Evolutionary conservation across 2,797 vertebrate genomes (phyloP).

Genomic region (Enteromius treurensis): DNA sequence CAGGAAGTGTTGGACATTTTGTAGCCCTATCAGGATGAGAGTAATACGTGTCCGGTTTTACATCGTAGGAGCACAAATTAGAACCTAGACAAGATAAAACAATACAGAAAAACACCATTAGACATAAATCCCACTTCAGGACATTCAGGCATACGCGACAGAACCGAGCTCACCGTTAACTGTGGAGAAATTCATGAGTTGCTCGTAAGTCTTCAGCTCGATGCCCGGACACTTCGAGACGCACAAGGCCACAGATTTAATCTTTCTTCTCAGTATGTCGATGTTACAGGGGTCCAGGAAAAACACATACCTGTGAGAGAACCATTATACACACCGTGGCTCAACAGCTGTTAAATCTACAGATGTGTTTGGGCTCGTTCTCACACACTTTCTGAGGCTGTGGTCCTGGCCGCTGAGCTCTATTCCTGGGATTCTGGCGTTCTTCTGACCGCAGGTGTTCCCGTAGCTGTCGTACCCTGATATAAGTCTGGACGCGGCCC

Average conservation of each 20-base stretch:
- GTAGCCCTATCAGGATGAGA: conserved; percentile 69
- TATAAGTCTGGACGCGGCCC: conserved; percentile 89
- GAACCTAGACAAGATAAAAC: conserved; percentile 78
- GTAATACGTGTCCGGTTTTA: conserved; percentile 81
- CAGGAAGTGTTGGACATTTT: conserved; percentile 92
- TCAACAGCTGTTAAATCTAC: not conserved
- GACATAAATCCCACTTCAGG: not conserved
- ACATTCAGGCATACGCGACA: not conserved
- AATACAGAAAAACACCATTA: not conserved
- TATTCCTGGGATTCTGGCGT: conserved; percentile 85
- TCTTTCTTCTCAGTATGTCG: conserved; percentile 86
- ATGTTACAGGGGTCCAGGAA: conserved; percentile 96
- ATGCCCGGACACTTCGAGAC: conserved; percentile 87
- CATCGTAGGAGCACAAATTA: conserved; percentile 87
- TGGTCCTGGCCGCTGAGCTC: conserved; percentile 89
- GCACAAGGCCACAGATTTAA: conserved; percentile 91
- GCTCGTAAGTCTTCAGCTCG: conserved; percentile 80
- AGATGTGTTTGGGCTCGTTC: not conserved
- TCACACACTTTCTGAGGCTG: conserved; percentile 85
- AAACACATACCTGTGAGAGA: conserved; percentile 87
- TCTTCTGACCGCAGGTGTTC: conserved; percentile 93
- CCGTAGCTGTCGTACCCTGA: conserved; percentile 97
- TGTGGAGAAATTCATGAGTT: conserved; percentile 87
- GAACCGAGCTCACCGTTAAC: conserved; percentile 83
- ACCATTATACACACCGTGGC: not conserved